phyloP scores from a whole-genome alignment of 2,797 vertebrate species.

The Melanotaenia pygmaea region DNA sequence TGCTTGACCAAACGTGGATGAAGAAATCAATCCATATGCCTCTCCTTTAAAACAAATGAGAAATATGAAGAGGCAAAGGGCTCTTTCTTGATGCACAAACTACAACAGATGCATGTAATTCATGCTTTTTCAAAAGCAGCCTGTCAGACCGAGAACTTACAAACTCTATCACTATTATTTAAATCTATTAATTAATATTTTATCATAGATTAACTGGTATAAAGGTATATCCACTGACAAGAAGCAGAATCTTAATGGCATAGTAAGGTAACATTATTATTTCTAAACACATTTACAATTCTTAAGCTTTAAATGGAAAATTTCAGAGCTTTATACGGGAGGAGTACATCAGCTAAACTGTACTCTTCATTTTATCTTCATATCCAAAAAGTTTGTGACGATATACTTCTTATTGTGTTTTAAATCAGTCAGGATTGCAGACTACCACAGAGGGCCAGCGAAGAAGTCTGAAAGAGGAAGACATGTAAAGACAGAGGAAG shows the following conservation, averaged over 20 bases:
- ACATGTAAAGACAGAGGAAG: conserved; percentile 31
- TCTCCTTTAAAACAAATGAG: conserved; percentile 44
- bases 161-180: not conserved
- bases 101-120: not conserved
- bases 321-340: not conserved
- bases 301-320: not conserved
- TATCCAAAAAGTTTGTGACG: conserved; percentile 9
- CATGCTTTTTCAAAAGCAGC: conserved; percentile 2
- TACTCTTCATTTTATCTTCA: not conserved
- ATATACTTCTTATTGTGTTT: conserved; percentile 35
- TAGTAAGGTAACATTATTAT: not conserved
- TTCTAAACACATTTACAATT: not conserved
- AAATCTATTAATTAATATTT: not conserved
- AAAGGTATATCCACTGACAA: not conserved
- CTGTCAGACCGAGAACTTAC: not conserved
- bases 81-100: not conserved
- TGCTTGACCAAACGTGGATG: conserved; percentile 48
- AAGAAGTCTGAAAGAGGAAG: conserved; percentile 44
- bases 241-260: not conserved
- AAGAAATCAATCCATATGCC: conserved; percentile 53
- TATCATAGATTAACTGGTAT: conserved; percentile 2
- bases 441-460: conserved; percentile 73
- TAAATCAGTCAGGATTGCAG: conserved; percentile 51
- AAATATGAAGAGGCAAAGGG: conserved; percentile 29
- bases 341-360: no score